These are phyloP conservation scores for Adoxophyes honmai DNA, from an alignment of 1,140 invertebrate species.

Conservation along the genomic window DNA sequence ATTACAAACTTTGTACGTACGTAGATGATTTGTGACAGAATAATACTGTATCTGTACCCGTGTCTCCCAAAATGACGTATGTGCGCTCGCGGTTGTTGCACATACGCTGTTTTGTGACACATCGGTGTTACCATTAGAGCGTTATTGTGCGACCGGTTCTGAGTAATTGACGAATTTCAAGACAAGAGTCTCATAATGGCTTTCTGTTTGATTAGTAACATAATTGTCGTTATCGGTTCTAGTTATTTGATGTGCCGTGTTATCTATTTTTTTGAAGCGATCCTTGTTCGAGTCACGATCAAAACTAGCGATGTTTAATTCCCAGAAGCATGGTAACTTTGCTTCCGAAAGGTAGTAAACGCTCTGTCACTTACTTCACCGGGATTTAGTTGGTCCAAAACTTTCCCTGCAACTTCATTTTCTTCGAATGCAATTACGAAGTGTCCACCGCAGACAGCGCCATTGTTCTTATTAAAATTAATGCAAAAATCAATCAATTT, in stretches of 20 bases:
- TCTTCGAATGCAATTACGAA: constrained; percentile 44
- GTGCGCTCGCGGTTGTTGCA: no score
- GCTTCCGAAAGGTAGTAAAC: background rate
- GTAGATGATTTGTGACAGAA: constrained; percentile 72
- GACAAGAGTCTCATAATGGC: constrained; percentile 21
- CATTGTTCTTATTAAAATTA: constrained; percentile 69
- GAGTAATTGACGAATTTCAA: constrained; percentile 59
- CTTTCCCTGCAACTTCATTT: constrained; percentile 19
- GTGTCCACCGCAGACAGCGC: constrained; percentile 52
- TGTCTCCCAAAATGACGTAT: no score
- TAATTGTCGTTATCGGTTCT: background rate
- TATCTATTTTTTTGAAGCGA: constrained; percentile 2
- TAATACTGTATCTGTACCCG: constrained; percentile 52
- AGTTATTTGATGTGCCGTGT: background rate
- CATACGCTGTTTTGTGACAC: no score
- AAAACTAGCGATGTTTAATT: background rate
- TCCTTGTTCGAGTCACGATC: background rate
- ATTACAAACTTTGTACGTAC: constrained; percentile 70
- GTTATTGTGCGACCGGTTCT: constrained; percentile 57
- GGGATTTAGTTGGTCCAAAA: constrained; percentile 17
- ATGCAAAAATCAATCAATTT: constrained; percentile 70
- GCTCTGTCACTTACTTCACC: background rate
- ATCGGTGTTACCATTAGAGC: constrained; percentile 44
- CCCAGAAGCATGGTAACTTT: background rate
- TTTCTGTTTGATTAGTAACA: constrained; percentile 32